Percentiles rank a stretch among this genome's conserved stretches.
Conservation (phyloP, 2,113 vertebrate genomes). For the Catharus bicknelli region DNA sequence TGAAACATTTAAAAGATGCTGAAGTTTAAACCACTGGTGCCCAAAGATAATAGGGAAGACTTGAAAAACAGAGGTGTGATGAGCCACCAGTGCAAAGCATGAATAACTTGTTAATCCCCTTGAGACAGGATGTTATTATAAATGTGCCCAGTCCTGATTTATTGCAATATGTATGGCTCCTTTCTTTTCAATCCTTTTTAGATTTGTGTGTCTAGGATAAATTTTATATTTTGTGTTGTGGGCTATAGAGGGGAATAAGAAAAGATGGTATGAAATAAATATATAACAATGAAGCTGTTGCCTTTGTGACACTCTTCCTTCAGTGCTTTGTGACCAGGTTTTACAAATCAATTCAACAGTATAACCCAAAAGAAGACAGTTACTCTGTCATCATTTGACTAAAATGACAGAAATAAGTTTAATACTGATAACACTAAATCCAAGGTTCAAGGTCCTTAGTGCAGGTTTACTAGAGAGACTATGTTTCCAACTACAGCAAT, state of each 20-base stretch:
- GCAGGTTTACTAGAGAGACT: not conserved
- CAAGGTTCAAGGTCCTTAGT: not conserved
- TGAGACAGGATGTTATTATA: conserved; percentile 29
- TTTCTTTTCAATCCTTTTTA: not conserved
- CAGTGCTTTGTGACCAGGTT: not conserved
- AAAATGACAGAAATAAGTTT: not conserved
- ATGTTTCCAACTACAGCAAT: not conserved
- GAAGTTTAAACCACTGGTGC: conserved; percentile 45
- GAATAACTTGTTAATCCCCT: not conserved
- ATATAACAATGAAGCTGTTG: not conserved
- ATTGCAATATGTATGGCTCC: not conserved
- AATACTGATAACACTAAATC: not conserved
- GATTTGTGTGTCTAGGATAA: not conserved
- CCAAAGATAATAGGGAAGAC: conserved; percentile 28
- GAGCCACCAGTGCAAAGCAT: conserved; percentile 30
- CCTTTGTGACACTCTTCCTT: not conserved
- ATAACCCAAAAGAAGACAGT: not conserved
- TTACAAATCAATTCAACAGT: not conserved
- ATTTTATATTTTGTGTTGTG: not conserved
- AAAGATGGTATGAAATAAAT: not conserved
- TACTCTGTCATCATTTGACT: not conserved
- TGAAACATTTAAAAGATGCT: conserved; percentile 43
- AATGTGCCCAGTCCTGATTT: conserved; percentile 16
- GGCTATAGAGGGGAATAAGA: not conserved
- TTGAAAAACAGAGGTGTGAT: conserved; percentile 46